Base-by-base conservation (phyloP, 2,797 vertebrate genomes). In the Pempheris klunzingeri region DNA sequence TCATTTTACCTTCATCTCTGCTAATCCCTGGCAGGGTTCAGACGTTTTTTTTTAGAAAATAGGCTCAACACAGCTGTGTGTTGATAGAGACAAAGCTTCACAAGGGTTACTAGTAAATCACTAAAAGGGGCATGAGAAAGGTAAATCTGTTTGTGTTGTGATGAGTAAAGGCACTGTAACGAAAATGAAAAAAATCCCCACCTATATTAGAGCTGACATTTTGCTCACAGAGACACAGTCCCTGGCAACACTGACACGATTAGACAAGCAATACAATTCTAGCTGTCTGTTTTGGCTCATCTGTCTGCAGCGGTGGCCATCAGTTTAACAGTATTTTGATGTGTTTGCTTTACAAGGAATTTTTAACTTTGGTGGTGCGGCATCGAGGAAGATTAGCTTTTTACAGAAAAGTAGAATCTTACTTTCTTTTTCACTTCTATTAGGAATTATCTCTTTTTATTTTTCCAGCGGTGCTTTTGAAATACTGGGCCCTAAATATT, bases 11-110 rank as follows among this genome's bases (percentile, higher is more conserved):
- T 81, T 74, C 47, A 82, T 86, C 78, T 77, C 44, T 70, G 49
- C 69, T 90, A 94, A 94, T 95, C 93, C 91, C 73, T 34, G 74
- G 18, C 75, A 77, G 78, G 41, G 59, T 82, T 90, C 54, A 83
- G 77, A 71, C 60, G 67, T 64, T 77, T 79, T 78, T 38, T 46
- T n/a, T n/a, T n/a, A n/a, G 41, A 70, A 84, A 91, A 78, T 36
- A 75, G 63, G 72, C 84, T 82, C 41, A 77, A 69, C 72, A 38
- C 78, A 81, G 82, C 61, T 74, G 61, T 85, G 68, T 84, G 83
- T 62, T 50, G 71, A 80, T 71, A 38, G 55, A 59, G 61, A 71
- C 32, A 52, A 36, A 76, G 77, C 71, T 68, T 74, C 24, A 75
- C 32, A 60, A 34, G 38, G 76, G 81, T 86, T 88, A 65, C 66